Evolutionary conservation across 1,140 invertebrate genomes (phyloP).

Genomic region (Caenorhabditis remanei): DNA sequence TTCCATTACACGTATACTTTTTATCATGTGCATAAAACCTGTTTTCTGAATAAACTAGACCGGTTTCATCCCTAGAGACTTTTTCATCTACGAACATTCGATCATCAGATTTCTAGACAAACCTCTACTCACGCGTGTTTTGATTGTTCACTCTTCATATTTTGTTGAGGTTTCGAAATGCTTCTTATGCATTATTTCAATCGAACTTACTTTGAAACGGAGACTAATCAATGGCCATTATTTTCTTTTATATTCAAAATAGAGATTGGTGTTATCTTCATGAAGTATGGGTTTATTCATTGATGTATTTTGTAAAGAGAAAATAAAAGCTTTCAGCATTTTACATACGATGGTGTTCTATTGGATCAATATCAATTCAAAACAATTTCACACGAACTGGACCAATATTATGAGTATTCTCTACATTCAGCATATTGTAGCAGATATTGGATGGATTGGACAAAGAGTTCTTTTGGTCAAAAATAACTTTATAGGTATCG

Average conservation of each 20-base stretch:
- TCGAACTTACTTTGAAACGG: neutral
- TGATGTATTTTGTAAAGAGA: neutral
- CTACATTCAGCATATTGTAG: neutral
- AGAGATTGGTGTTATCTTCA: neutral
- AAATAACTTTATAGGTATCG: neutral
- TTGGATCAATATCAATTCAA: neutral
- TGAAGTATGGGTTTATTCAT: slow-evolving; percentile 7
- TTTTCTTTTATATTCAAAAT: neutral
- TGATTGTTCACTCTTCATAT: neutral
- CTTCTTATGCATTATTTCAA: slow-evolving; percentile 35
- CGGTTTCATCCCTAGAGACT: neutral
- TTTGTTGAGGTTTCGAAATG: neutral
- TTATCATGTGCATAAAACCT: neutral
- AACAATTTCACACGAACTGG: neutral
- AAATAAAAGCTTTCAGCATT: neutral
- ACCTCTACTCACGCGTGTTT: neutral
- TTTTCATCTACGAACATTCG: neutral
- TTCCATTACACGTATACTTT: neutral
- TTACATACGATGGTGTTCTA: neutral
- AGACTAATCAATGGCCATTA: neutral
- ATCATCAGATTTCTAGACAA: neutral
- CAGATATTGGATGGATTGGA: neutral
- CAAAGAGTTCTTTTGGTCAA: neutral
- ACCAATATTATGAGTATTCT: neutral
- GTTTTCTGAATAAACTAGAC: slow-evolving; percentile 4